Evolutionary conservation across 2,888 invertebrate species (phyloP).

Genomic region (Lordiphosa fenestrarum): DNA sequence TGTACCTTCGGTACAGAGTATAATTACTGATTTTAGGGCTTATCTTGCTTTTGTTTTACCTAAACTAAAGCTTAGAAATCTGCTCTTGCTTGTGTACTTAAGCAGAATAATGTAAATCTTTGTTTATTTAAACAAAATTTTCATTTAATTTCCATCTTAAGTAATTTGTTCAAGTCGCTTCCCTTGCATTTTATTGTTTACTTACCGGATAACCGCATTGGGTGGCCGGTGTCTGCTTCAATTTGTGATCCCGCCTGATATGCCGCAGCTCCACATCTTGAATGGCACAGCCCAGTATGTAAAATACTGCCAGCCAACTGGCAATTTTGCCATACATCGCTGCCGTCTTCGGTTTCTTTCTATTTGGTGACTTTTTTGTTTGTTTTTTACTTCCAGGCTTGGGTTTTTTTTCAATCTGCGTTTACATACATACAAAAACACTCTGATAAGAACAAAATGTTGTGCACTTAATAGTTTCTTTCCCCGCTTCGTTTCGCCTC

Average conservation of each 20-base stretch:
- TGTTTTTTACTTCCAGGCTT: slow-evolving; percentile 7
- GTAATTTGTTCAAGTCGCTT: neutral
- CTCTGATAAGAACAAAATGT: slow-evolving; percentile 35
- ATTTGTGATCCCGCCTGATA: slow-evolving; percentile 23
- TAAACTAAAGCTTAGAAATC: too few relatives aligned
- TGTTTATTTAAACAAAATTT: too few relatives aligned
- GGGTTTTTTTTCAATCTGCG: neutral
- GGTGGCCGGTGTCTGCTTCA: slow-evolving; percentile 35
- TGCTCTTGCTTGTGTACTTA: too few relatives aligned
- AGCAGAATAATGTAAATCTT: too few relatives aligned
- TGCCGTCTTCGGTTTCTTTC: slow-evolving; percentile 1
- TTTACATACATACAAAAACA: neutral
- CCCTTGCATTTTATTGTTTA: slow-evolving; percentile 3
- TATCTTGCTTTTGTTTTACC: too few relatives aligned
- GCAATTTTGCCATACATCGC: slow-evolving; percentile 37
- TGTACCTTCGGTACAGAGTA: too few relatives aligned
- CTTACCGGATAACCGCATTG: slow-evolving; percentile 73
- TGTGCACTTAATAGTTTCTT: slow-evolving; percentile 8
- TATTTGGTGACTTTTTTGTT: neutral
- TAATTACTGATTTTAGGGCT: too few relatives aligned
- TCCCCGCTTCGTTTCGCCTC: slow-evolving; percentile 1
- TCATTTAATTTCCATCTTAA: too few relatives aligned
- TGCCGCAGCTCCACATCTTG: slow-evolving; percentile 44
- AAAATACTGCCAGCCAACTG: slow-evolving; percentile 26
- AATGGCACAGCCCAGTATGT: slow-evolving; percentile 15